Evolutionary conservation across 2,113 vertebrate species (phyloP).

Genomic region (Hippotragus niger): DNA sequence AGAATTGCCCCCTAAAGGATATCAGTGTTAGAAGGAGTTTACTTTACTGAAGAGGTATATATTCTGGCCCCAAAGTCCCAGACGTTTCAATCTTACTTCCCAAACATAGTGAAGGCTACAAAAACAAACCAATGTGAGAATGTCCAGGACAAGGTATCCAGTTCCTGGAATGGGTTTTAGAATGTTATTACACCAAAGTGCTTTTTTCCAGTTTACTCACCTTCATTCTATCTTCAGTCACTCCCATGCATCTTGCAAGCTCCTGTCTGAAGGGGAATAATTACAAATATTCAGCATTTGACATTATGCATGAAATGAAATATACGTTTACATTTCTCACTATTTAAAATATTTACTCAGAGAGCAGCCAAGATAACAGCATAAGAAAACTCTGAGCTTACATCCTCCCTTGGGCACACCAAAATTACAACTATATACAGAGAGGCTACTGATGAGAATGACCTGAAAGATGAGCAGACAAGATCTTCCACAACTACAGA

Average conservation of each 20-base stretch:
- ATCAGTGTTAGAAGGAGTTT: no score
- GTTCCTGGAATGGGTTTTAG: neutral
- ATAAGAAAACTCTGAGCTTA: neutral
- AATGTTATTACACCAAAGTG: neutral
- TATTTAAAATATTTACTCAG: neutral
- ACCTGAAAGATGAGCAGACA: neutral
- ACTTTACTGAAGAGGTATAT: neutral
- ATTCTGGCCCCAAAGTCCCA: neutral
- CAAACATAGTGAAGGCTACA: neutral
- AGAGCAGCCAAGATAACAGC: neutral
- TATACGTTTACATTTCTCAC: neutral
- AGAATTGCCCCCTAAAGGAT: no score
- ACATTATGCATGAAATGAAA: neutral
- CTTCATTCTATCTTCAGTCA: neutral
- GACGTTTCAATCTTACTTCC: neutral
- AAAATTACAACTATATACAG: neutral
- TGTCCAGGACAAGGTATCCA: neutral
- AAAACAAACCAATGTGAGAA: neutral
- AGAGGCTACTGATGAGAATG: neutral
- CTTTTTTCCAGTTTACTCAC: neutral
- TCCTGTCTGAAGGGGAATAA: neutral
- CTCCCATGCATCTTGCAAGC: neutral
- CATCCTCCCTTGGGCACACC: neutral
- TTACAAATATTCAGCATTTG: neutral
- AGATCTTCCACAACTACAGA: neutral